Evolutionary conservation across 1,140 invertebrate species (phyloP).

Genomic region (Arion vulgaris): DNA sequence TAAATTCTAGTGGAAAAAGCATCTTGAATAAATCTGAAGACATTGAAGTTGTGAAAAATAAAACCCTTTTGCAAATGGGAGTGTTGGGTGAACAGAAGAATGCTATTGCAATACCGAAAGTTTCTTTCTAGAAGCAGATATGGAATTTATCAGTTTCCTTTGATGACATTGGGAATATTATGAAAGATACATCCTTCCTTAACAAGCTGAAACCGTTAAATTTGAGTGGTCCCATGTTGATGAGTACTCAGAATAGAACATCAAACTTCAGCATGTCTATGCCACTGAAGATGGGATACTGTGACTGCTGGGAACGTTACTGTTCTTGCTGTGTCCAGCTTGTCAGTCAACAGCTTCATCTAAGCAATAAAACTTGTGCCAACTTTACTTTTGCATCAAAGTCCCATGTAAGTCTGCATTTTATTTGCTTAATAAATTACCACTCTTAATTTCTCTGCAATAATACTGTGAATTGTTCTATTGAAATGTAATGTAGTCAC

Average conservation of each 20-base stretch:
- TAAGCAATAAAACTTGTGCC: conserved; percentile 60
- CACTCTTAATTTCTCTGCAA: no score
- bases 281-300: conserved; percentile 56
- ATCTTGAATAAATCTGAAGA: conserved; percentile 53
- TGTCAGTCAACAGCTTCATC: conserved; percentile 55
- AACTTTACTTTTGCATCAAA: conserved; percentile 66
- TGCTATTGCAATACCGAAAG: conserved; percentile 38
- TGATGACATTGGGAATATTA: conserved; percentile 63
- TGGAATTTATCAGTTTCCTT: conserved; percentile 63
- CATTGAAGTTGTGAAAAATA: conserved; percentile 61
- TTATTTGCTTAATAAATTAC: no score
- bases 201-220: conserved; percentile 57
- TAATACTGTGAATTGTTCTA: no score
- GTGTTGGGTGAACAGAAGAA: conserved; percentile 54
- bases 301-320: conserved; percentile 61
- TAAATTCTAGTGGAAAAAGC: background rate
- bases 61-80: conserved; percentile 64
- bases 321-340: conserved; percentile 64
- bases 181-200: conserved; percentile 64
- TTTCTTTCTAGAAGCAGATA: conserved; percentile 50
- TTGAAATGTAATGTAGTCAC: no score
- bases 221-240: conserved; percentile 42
- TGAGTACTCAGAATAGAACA: conserved; percentile 44
- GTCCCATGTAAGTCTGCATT: conserved; percentile 59
- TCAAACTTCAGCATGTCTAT: conserved; percentile 47